These are phyloP conservation scores for Phrynosoma platyrhinos DNA, from an alignment of 2,113 vertebrate genomes.

Conservation along the genomic window DNA sequence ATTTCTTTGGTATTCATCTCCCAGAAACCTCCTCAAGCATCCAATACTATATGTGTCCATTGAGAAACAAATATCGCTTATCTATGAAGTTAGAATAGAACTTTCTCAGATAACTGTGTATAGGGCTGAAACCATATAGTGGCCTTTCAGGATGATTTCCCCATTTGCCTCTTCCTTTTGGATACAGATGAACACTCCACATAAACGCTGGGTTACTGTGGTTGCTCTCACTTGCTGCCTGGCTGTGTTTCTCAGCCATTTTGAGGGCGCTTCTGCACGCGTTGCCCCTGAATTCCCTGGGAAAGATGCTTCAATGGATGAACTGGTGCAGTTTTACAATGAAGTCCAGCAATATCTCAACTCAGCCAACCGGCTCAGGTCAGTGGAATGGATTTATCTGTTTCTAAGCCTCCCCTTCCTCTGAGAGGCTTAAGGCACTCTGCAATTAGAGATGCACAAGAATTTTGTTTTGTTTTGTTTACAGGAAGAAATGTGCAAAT, in stretches of 20 bases:
- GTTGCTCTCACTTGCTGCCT: conserved; percentile 19
- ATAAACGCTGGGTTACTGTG: not conserved
- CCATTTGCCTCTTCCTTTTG: not conserved
- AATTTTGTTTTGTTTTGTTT: not conserved
- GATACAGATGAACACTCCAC: not conserved
- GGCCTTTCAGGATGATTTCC: not conserved
- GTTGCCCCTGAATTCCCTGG: conserved; percentile 39
- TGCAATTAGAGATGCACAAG: not conserved
- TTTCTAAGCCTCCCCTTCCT: not conserved
- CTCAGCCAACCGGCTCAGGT: conserved; percentile 51
- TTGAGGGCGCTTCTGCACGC: not conserved
- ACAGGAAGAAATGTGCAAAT: not conserved
- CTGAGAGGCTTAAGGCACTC: not conserved
- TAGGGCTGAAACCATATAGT: too few relatives aligned
- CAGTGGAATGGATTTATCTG: not conserved
- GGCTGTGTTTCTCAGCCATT: not conserved
- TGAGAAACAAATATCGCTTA: too few relatives aligned
- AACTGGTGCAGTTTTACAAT: conserved; percentile 44
- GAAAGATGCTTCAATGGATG: conserved; percentile 28
- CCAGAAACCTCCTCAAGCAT: too few relatives aligned
- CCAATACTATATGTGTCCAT: too few relatives aligned
- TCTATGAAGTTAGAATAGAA: too few relatives aligned
- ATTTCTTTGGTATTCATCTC: too few relatives aligned
- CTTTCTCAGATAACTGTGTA: too few relatives aligned
- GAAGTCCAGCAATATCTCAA: conserved; percentile 49